These are phyloP conservation scores for Chondrosia reniformis DNA, from an alignment of 37 sponge, comb jelly and placozoan species.

Conservation along the genomic window DNA sequence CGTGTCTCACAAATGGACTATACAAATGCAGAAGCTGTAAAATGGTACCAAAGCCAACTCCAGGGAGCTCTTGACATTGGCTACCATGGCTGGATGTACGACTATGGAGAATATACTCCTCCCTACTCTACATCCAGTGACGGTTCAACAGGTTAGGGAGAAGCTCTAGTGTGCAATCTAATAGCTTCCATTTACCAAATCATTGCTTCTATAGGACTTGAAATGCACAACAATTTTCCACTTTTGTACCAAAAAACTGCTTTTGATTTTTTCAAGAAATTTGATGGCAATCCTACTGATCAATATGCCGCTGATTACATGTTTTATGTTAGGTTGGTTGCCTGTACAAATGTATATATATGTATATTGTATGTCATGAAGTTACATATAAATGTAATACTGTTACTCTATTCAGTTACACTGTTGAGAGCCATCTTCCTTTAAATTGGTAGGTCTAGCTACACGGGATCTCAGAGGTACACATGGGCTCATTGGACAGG, in stretches of 20 bases:
- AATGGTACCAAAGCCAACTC: conserved; percentile 55
- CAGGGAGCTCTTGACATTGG: conserved; percentile 38
- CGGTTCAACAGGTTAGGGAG: conserved; percentile 35
- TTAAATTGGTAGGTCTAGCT: conserved; percentile 28
- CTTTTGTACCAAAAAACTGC: conserved; percentile 56
- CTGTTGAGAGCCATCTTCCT: neutral
- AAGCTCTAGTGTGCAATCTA: neutral
- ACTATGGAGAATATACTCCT: conserved; percentile 64
- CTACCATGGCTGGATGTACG: conserved; percentile 65
- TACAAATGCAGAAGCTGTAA: conserved; percentile 44
- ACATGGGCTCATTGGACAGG: conserved; percentile 72
- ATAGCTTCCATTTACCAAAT: no score
- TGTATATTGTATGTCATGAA: neutral
- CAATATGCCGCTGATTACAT: conserved; percentile 55
- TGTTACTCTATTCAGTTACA: neutral
- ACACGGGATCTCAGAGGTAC: conserved; percentile 48
- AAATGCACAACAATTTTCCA: conserved; percentile 50
- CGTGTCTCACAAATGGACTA: conserved; percentile 52
- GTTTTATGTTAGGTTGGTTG: conserved; percentile 42
- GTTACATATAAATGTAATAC: neutral
- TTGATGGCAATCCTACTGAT: conserved; percentile 27
- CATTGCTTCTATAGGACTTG: conserved; percentile 23
- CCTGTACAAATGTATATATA: neutral
- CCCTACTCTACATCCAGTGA: conserved; percentile 24
- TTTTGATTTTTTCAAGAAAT: conserved; percentile 37